Percentiles rank a stretch among this genome's conserved stretches.
phyloP scores from a whole-genome alignment of 2,797 vertebrate species.

The Periparus ater region DNA sequence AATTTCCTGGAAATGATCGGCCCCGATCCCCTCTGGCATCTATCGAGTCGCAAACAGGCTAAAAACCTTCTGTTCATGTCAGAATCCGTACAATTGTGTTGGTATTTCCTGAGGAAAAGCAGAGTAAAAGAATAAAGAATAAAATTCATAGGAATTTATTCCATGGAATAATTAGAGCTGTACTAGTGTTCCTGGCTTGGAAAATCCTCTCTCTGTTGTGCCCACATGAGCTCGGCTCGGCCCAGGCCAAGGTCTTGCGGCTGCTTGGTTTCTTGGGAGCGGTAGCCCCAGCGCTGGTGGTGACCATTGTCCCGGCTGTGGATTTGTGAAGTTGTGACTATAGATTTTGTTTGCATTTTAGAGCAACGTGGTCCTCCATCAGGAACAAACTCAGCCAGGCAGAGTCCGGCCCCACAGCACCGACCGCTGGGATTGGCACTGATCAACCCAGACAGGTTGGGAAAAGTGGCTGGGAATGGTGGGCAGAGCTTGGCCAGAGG shows the following conservation, averaged over 20 bases:
- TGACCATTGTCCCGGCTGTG: fast-evolving
- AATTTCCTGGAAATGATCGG: background rate
- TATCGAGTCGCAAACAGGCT: background rate
- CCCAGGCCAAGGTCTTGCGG: fast-evolving
- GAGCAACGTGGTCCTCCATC: conserved; percentile 92
- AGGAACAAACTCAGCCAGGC: conserved; percentile 91
- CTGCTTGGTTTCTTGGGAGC: background rate
- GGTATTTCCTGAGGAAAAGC: background rate
- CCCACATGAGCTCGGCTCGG: fast-evolving
- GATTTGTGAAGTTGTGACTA: background rate
- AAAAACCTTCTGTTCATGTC: background rate
- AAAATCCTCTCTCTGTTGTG: background rate
- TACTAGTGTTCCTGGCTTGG: background rate
- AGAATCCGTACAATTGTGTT: background rate
- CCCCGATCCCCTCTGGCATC: background rate
- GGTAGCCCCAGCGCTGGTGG: background rate
- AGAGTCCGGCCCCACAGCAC: conserved; percentile 91
- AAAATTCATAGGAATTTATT: background rate
- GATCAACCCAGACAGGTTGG: conserved; percentile 85
- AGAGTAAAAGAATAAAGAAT: background rate
- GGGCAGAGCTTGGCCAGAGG: background rate
- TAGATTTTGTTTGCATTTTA: conserved; percentile 61
- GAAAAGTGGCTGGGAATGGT: background rate
- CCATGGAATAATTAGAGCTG: background rate
- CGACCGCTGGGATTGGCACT: conserved; percentile 82